Conservation (phyloP, 2,797 vertebrate genomes). For the Lepilemur ruficaudatus region DNA sequence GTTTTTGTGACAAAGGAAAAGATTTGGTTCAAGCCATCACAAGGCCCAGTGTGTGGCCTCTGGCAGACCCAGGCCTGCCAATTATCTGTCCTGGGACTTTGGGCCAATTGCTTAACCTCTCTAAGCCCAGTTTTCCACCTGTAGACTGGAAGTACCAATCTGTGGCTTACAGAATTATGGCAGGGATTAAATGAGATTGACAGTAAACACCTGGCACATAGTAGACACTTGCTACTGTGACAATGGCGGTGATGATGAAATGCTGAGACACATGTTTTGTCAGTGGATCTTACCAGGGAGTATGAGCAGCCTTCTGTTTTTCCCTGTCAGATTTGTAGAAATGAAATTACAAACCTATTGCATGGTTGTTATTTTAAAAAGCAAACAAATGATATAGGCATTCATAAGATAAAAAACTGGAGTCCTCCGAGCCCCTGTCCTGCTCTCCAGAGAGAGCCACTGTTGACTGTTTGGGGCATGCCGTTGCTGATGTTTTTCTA, state of each 20-base stretch:
- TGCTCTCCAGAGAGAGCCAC: not conserved
- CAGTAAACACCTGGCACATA: not conserved
- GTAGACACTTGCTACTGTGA: not conserved
- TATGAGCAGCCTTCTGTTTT: not conserved
- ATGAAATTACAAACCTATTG: not conserved
- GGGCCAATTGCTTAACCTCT: not conserved
- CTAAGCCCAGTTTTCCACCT: not conserved
- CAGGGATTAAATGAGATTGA: not conserved
- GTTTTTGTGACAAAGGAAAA: not conserved
- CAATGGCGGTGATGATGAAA: not conserved
- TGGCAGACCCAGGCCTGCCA: not conserved
- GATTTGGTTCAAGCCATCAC: not conserved
- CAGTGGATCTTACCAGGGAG: not conserved
- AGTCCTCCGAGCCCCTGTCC: not conserved
- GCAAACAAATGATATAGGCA: not conserved
- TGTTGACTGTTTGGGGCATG: not conserved
- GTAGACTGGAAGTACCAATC: not conserved
- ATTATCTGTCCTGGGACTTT: not conserved
- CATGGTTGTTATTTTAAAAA: not conserved
- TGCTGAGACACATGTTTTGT: not conserved
- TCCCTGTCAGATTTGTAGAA: not conserved
- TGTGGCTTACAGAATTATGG: not conserved
- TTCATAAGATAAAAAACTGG: not conserved
- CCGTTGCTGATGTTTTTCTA: not conserved
- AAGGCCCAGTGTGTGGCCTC: not conserved